Conservation (phyloP, 2,797 vertebrate species). For the Mycteria americana region DNA sequence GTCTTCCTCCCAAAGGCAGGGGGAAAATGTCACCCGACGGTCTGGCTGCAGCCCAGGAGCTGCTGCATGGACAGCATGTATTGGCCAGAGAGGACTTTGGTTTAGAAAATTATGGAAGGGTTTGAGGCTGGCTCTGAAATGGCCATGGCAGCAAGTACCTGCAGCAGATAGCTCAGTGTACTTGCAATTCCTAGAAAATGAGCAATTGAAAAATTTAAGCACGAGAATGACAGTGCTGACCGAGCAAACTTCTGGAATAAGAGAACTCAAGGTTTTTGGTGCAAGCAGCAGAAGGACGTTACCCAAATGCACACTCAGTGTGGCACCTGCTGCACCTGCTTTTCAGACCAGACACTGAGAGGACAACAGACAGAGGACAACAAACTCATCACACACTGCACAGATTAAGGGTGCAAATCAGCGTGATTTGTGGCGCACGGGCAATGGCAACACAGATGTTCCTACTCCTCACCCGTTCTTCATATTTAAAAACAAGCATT, state of each 20-base stretch:
- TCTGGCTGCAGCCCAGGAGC: background rate
- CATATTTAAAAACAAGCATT: background rate
- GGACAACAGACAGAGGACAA: background rate
- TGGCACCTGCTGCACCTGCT: background rate
- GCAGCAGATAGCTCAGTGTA: background rate
- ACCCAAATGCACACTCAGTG: background rate
- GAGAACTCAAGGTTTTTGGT: background rate
- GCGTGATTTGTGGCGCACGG: background rate
- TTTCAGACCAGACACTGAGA: background rate
- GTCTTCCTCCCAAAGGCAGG: background rate
- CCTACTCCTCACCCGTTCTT: background rate
- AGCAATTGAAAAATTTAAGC: background rate
- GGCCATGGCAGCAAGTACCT: background rate
- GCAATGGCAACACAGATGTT: background rate
- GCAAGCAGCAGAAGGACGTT: background rate
- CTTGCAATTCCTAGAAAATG: background rate
- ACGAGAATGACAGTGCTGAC: background rate
- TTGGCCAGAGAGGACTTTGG: background rate
- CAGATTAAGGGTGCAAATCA: background rate
- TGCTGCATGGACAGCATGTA: background rate
- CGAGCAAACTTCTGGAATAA: background rate
- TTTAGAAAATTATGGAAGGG: background rate
- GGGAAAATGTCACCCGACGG: background rate
- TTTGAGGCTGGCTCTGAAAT: background rate
- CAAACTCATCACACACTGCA: background rate